Evolutionary conservation across 2,797 vertebrate genomes (phyloP).

Genomic region (Threskiornis aethiopicus): DNA sequence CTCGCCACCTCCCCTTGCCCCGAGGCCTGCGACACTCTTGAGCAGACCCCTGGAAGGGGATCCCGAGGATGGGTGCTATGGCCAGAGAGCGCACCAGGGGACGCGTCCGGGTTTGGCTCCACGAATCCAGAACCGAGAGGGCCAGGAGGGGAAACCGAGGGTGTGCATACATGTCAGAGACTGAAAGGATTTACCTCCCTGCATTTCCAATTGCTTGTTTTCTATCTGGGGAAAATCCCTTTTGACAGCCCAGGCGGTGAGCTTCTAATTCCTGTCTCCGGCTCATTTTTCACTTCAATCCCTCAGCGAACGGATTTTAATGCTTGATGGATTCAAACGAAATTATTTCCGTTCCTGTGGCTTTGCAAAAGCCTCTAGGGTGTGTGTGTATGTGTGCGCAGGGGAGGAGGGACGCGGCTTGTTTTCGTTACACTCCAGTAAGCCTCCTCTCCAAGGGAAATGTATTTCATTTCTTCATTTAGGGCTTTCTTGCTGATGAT

Average conservation of each 20-base stretch:
- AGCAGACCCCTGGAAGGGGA: not conserved
- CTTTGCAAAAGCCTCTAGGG: constrained; percentile 67
- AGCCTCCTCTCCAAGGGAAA: constrained; percentile 43
- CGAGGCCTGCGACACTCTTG: not conserved
- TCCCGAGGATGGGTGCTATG: not conserved
- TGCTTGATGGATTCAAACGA: constrained; percentile 74
- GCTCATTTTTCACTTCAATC: constrained; percentile 75
- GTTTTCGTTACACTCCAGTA: constrained; percentile 49
- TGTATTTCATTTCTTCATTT: constrained; percentile 32
- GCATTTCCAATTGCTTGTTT: constrained; percentile 65
- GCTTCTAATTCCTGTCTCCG: constrained; percentile 68
- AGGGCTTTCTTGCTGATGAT: not conserved
- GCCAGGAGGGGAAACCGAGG: not conserved
- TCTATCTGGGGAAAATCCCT: constrained; percentile 71
- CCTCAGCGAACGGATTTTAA: constrained; percentile 69
- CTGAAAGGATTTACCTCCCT: constrained; percentile 54
- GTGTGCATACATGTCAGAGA: not conserved
- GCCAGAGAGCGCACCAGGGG: not conserved
- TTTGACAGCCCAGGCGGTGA: constrained; percentile 68
- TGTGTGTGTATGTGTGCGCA: not conserved
- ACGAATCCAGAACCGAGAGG: not conserved
- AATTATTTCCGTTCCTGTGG: constrained; percentile 71
- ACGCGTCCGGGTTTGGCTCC: not conserved
- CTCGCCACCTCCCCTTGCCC: not conserved
- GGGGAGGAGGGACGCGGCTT: constrained; percentile 43